Conservation (phyloP, 2,113 vertebrate species). For the Lipotes vexillifer region DNA sequence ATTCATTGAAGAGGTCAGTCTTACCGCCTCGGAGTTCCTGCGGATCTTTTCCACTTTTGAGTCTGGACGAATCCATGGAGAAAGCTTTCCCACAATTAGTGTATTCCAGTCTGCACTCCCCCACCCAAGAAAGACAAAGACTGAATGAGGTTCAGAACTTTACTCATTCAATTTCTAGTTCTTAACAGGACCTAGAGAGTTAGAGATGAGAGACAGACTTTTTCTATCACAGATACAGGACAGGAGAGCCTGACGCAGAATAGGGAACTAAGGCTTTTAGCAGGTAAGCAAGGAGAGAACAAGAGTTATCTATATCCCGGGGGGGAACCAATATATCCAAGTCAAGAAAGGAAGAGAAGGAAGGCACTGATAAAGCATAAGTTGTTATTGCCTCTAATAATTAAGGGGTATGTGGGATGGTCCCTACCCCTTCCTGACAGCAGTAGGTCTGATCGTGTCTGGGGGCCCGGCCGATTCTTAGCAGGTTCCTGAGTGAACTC, state of each 20-base stretch:
- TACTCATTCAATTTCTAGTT: slow-evolving; percentile 26
- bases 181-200: slow-evolving; percentile 8
- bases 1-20: slow-evolving; percentile 41
- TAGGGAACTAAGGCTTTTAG: slow-evolving; percentile 21
- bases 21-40: slow-evolving; percentile 91
- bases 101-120: slow-evolving; percentile 91
- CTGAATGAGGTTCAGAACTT: slow-evolving; percentile 42
- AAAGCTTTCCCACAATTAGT: slow-evolving; percentile 93
- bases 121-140: slow-evolving; percentile 66
- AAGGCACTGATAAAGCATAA: neutral
- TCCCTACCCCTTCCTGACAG: slow-evolving; percentile 90
- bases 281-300: slow-evolving; percentile 23
- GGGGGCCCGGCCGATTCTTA: slow-evolving; percentile 85
- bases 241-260: neutral
- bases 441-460: slow-evolving; percentile 92
- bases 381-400: slow-evolving; percentile 51
- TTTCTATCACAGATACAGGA: slow-evolving; percentile 36
- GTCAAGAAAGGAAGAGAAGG: slow-evolving; percentile 17
- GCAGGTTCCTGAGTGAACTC: slow-evolving; percentile 89
- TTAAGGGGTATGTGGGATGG: slow-evolving; percentile 14
- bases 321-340: neutral
- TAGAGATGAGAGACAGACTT: slow-evolving; percentile 24
- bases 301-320: slow-evolving; percentile 6
- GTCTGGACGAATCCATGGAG: slow-evolving; percentile 90
- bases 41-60: slow-evolving; percentile 87